phyloP scores from a whole-genome alignment of 2,888 invertebrate genomes.

The Drosophila neutralis region DNA sequence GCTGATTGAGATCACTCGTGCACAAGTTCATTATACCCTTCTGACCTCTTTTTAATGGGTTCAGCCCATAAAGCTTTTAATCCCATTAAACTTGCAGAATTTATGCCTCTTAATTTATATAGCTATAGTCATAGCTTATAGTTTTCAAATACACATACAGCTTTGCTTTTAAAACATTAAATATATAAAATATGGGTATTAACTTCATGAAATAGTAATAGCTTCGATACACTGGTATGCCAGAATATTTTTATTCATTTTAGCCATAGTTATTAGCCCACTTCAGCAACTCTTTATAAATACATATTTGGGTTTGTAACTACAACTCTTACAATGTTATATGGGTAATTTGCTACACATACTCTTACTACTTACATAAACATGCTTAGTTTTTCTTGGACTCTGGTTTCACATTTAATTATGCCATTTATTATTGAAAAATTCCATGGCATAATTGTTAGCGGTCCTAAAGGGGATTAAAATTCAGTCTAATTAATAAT shows the following conservation, averaged over 20 bases:
- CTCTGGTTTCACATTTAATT: neutral
- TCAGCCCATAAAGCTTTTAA: neutral
- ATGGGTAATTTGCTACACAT: neutral
- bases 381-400: neutral
- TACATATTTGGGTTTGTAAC: neutral
- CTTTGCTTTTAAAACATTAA: neutral
- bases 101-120: neutral
- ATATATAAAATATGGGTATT: neutral
- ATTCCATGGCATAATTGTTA: slow-evolving; percentile 9
- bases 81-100: neutral
- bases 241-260: neutral
- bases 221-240: neutral
- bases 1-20: neutral
- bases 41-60: neutral
- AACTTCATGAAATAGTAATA: neutral
- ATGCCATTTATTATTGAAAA: slow-evolving; percentile 12
- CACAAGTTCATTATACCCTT: neutral
- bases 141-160: neutral
- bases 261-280: neutral
- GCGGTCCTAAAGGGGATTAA: slow-evolving; percentile 19
- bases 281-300: neutral
- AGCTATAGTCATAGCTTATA: neutral
- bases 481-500: slow-evolving; percentile 32
- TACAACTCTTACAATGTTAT: neutral
- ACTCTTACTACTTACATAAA: neutral